These are phyloP conservation scores for Panurus biarmicus DNA, from an alignment of 2,113 vertebrate species.

Conservation along the genomic window DNA sequence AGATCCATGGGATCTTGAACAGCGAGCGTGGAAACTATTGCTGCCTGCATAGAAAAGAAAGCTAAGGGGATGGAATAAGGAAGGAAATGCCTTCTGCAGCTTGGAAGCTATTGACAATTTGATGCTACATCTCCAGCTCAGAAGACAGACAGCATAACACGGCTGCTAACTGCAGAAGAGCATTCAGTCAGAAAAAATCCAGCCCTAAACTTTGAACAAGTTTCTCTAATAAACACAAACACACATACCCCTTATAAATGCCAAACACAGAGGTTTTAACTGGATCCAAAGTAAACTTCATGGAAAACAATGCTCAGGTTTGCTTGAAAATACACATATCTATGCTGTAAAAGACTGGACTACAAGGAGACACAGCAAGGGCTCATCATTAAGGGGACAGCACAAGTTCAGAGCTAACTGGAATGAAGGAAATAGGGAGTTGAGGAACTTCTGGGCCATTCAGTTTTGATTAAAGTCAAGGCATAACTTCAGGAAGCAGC, in stretches of 20 bases:
- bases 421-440: rapidly evolving
- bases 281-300: neutral
- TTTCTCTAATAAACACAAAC: neutral
- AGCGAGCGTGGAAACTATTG: neutral
- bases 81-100: neutral
- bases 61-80: neutral
- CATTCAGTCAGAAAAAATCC: neutral
- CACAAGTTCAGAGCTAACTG: neutral
- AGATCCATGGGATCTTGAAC: neutral
- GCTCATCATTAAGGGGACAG: neutral
- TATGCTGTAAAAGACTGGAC: neutral
- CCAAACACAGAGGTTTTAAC: neutral
- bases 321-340: rapidly evolving
- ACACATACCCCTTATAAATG: neutral
- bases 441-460: neutral
- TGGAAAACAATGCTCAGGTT: neutral
- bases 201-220: rapidly evolving
- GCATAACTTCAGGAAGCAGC: neutral
- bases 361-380: neutral
- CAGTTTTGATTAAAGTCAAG: neutral
- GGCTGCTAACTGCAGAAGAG: neutral
- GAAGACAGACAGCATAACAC: neutral
- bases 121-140: neutral
- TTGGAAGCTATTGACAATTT: neutral
- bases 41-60: neutral